Evolutionary conservation across 2,113 vertebrate species (phyloP).

Genomic region (Propithecus coquereli): DNA sequence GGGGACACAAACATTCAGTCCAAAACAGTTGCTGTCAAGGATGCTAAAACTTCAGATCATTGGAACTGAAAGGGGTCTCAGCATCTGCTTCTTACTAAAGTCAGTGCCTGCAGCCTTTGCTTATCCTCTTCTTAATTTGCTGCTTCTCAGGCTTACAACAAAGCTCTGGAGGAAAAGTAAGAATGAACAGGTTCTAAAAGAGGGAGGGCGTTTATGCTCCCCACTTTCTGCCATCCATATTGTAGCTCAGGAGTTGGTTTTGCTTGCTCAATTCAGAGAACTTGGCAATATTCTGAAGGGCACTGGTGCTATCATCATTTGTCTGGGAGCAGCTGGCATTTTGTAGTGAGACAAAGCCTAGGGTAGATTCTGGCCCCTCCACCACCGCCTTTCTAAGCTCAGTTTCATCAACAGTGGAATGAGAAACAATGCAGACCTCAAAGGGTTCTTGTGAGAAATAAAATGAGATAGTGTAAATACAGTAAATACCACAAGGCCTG

Average conservation of each 20-base stretch:
- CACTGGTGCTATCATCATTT: too few relatives aligned
- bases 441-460: conserved; percentile 1
- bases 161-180: not conserved
- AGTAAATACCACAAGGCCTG: conserved; percentile 11
- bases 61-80: not conserved
- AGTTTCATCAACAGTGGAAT: not conserved
- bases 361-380: not conserved
- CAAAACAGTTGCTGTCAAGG: not conserved
- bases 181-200: not conserved
- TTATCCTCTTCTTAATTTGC: not conserved
- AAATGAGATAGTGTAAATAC: conserved; percentile 18
- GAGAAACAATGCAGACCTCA: not conserved
- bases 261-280: not conserved
- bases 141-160: not conserved
- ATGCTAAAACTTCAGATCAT: not conserved
- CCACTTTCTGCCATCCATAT: not conserved
- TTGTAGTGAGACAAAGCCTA: not conserved
- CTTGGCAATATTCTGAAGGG: not conserved
- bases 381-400: not conserved
- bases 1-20: not conserved
- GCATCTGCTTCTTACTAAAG: not conserved
- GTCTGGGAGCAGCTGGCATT: not conserved
- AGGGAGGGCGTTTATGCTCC: not conserved
- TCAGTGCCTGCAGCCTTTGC: not conserved
- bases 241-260: not conserved